Conservation (phyloP, 1,140 invertebrate species). For the Trichonephila clavipes region DNA sequence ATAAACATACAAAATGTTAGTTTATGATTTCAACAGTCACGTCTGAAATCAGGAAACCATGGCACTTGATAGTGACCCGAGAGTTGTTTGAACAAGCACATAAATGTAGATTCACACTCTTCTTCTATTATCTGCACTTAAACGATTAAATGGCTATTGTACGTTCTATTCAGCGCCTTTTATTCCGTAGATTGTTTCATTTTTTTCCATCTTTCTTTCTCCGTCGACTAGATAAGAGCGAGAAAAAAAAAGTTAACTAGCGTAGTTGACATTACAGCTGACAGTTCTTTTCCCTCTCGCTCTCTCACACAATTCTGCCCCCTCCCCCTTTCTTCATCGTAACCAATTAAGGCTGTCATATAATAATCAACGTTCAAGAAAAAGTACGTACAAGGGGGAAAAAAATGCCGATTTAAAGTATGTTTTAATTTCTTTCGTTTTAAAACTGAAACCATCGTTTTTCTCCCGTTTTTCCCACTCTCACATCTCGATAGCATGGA, state of each 20-base stretch:
- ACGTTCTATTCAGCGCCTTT: conserved; percentile 48
- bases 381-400: conserved; percentile 31
- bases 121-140: conserved; percentile 72
- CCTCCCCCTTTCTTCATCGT: conserved; percentile 46
- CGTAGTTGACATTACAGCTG: conserved; percentile 75
- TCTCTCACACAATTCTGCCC: not conserved
- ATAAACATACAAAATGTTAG: conserved; percentile 43
- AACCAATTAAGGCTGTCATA: conserved; percentile 76
- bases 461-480: conserved; percentile 39
- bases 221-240: conserved; percentile 24
- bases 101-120: conserved; percentile 74
- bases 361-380: conserved; percentile 74
- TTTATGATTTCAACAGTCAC: conserved; percentile 56
- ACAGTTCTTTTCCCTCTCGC: conserved; percentile 44
- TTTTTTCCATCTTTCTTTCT: conserved; percentile 59
- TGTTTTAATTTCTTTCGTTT: conserved; percentile 75
- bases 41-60: conserved; percentile 30
- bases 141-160: conserved; percentile 73
- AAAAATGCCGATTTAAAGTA: conserved; percentile 72
- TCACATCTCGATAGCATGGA: conserved; percentile 56
- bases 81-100: conserved; percentile 65
- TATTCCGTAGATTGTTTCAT: conserved; percentile 70
- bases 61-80: conserved; percentile 18
- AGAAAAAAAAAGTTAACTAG: conserved; percentile 48
- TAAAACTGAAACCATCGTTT: conserved; percentile 69